Percentiles rank a stretch among this genome's conserved stretches.
phyloP scores from a whole-genome alignment of 53 echinoderm and acorn worm genomes.

The Henricia sp. region DNA sequence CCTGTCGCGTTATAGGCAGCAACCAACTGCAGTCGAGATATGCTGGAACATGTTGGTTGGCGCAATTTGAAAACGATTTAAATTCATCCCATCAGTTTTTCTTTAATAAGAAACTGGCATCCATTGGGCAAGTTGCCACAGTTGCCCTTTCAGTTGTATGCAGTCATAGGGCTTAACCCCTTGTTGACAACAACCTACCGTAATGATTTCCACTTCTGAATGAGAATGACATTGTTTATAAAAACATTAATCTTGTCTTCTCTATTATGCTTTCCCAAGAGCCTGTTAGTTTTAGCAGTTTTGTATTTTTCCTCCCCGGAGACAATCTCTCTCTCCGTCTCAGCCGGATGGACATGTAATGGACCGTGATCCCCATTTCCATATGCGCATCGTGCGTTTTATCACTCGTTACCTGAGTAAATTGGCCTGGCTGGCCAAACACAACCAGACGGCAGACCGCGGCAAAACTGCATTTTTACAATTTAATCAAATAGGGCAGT shows the following conservation, averaged over 20 bases:
- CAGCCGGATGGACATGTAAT: slow-evolving; percentile 31
- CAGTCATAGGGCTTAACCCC: too few relatives aligned
- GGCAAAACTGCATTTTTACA: slow-evolving; percentile 22
- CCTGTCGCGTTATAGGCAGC: too few relatives aligned
- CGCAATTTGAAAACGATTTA: too few relatives aligned
- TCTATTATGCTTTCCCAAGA: not conserved
- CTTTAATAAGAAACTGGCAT: too few relatives aligned
- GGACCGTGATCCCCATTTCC: slow-evolving; percentile 36
- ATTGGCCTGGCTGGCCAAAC: slow-evolving; percentile 49
- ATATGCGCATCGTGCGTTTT: slow-evolving; percentile 44
- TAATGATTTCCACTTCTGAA: too few relatives aligned
- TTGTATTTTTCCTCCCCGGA: not conserved
- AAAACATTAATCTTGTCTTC: not conserved
- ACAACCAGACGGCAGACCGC: slow-evolving; percentile 30
- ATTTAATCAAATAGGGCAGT: slow-evolving; percentile 48
- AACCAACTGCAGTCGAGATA: too few relatives aligned
- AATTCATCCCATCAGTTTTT: too few relatives aligned
- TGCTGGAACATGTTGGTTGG: too few relatives aligned
- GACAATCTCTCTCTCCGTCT: slow-evolving; percentile 6
- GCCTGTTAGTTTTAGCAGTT: not conserved
- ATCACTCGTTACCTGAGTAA: slow-evolving; percentile 40
- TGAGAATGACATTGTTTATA: too few relatives aligned
- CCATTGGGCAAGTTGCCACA: too few relatives aligned
- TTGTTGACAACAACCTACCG: too few relatives aligned
- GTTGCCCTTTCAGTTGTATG: too few relatives aligned